phyloP scores from a whole-genome alignment of 2,113 vertebrate species.

The Excalfactoria chinensis region DNA sequence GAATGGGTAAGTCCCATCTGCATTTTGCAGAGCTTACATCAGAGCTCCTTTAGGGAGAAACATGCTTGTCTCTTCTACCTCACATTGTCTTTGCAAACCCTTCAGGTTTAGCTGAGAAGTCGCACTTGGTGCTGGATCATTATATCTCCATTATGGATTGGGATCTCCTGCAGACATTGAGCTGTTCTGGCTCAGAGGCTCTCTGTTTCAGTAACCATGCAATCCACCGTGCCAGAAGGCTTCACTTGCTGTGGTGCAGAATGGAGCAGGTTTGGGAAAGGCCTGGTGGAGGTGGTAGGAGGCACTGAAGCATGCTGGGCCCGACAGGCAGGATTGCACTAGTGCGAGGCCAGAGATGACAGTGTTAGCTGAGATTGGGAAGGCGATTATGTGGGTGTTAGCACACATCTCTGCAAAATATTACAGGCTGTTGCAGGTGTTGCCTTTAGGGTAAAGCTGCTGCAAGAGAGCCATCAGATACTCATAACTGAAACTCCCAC shows the following conservation, averaged over 20 bases:
- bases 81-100: not conserved
- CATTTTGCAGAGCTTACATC: not conserved
- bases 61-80: not conserved
- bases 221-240: not conserved
- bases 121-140: not conserved
- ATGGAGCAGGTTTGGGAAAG: not conserved
- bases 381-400: not conserved
- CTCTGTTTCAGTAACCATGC: not conserved
- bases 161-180: not conserved
- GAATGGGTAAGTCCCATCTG: not conserved
- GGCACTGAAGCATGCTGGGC: not conserved
- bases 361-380: not conserved
- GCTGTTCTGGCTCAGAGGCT: not conserved
- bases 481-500: constrained; percentile 45
- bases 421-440: constrained; percentile 44
- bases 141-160: not conserved
- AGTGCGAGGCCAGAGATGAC: not conserved
- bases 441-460: constrained; percentile 58
- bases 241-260: not conserved
- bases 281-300: not conserved
- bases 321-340: constrained; percentile 27
- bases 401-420: not conserved
- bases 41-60: not conserved
- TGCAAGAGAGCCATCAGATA: constrained; percentile 45
- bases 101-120: not conserved